Percentiles rank a stretch among this genome's conserved stretches.
Evolutionary conservation across 2,888 invertebrate species (phyloP).

Genomic region (Phytoseiulus persimilis): DNA sequence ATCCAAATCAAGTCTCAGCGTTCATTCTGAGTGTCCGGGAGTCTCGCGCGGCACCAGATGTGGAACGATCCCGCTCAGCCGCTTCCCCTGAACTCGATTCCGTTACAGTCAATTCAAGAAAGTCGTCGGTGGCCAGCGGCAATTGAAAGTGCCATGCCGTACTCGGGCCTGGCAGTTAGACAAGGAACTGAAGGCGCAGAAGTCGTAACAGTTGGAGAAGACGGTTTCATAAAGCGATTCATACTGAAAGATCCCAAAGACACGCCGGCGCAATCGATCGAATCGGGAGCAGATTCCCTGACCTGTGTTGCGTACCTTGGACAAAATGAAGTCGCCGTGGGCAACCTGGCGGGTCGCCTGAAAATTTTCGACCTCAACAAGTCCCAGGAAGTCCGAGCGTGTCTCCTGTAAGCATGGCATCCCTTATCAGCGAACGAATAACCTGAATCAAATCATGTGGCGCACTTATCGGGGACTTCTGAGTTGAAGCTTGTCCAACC

Average conservation of each 20-base stretch:
- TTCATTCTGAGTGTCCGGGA: too few relatives aligned
- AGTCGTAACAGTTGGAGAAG: conserved; percentile 25
- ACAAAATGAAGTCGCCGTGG: conserved; percentile 18
- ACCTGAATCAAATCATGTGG: too few relatives aligned
- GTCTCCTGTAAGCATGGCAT: not conserved
- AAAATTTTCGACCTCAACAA: conserved; percentile 31
- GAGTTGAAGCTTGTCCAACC: too few relatives aligned
- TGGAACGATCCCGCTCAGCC: too few relatives aligned
- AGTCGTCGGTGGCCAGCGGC: conserved; percentile 29
- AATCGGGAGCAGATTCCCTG: not conserved
- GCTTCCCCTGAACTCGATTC: too few relatives aligned
- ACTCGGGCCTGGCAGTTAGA: conserved; percentile 15
- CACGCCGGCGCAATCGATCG: not conserved
- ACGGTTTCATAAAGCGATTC: conserved; percentile 12
- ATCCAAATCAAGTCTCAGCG: too few relatives aligned
- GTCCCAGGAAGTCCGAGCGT: conserved; percentile 6
- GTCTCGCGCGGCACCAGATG: too few relatives aligned
- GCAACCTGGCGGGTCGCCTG: conserved; percentile 20
- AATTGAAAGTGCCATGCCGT: conserved; percentile 7
- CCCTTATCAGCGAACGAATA: too few relatives aligned
- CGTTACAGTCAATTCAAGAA: conserved; percentile 23
- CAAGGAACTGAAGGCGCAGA: conserved; percentile 28
- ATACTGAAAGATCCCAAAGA: conserved; percentile 30
- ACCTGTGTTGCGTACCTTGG: conserved; percentile 21
- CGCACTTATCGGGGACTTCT: too few relatives aligned